phyloP scores from a whole-genome alignment of 2,888 invertebrate genomes.

The Noctuana brunneofusca region DNA sequence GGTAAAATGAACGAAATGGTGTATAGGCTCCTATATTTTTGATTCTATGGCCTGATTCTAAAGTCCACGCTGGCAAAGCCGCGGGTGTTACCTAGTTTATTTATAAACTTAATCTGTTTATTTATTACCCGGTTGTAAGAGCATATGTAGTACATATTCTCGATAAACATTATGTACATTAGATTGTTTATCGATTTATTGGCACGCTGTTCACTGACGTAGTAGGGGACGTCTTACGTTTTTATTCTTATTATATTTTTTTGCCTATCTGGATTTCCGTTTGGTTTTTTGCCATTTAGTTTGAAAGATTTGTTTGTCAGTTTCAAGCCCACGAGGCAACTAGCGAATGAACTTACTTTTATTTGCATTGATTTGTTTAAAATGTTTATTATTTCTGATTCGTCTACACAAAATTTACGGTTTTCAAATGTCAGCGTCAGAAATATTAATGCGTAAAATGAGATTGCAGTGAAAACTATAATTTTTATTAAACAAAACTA shows the following conservation, averaged over 20 bases:
- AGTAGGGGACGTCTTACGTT: not conserved
- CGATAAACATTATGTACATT: not conserved
- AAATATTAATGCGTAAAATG: not conserved
- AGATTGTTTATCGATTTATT: constrained; percentile 22
- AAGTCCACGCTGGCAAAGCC: too few species aligned
- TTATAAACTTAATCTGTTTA: constrained; percentile 1
- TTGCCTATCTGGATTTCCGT: constrained; percentile 12
- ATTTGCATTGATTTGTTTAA: constrained; percentile 2
- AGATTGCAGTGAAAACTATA: not conserved
- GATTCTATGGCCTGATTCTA: too few species aligned
- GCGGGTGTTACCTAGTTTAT: too few species aligned
- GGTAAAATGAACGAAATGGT: too few species aligned
- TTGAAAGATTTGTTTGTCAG: constrained; percentile 29
- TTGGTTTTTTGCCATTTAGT: constrained; percentile 17
- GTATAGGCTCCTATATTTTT: too few species aligned
- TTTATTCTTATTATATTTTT: constrained; percentile 7
- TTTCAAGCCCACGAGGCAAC: not conserved
- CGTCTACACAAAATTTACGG: not conserved
- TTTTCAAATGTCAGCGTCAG: not conserved
- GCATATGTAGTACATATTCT: too few species aligned
- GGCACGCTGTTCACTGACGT: constrained; percentile 4
- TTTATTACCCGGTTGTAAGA: not conserved
- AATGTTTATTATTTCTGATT: constrained; percentile 8
- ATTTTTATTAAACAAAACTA: not conserved
- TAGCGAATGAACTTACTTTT: not conserved